Conservation (phyloP, 2,113 vertebrate species). For the Pseudorectes ferrugineus region DNA sequence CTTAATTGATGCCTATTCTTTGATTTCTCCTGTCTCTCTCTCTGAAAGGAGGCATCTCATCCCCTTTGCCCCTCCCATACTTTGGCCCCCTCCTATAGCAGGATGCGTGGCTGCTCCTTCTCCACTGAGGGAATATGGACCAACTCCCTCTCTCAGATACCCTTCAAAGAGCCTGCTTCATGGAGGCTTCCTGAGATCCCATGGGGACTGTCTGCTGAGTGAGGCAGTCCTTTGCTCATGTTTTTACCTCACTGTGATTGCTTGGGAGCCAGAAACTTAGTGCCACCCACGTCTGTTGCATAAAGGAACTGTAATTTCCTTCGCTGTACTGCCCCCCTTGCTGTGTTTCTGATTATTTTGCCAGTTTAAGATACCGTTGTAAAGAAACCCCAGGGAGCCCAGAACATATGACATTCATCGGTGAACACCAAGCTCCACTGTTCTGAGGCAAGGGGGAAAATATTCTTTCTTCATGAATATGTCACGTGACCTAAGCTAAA, state of each 20-base stretch:
- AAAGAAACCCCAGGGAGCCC: neutral
- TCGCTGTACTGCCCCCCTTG: neutral
- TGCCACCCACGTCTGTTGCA: neutral
- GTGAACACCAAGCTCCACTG: neutral
- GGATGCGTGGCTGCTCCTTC: fast-evolving
- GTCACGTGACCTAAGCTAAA: conserved; percentile 18
- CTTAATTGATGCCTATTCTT: neutral
- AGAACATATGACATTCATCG: neutral
- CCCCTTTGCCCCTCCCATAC: neutral
- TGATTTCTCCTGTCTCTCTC: neutral
- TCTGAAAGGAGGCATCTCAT: neutral
- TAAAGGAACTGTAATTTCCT: conserved; percentile 18
- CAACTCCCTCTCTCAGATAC: neutral
- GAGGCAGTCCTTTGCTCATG: neutral
- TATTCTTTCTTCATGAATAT: neutral
- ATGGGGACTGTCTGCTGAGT: neutral
- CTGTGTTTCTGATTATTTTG: conserved; percentile 56
- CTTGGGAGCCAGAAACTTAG: neutral
- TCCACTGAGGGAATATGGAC: neutral
- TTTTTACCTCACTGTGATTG: neutral
- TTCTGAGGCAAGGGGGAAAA: neutral
- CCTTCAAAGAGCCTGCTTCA: neutral
- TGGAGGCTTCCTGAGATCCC: neutral
- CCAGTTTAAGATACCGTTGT: conserved; percentile 27
- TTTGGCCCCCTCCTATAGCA: neutral